Evolutionary conservation across 2,113 vertebrate species (phyloP), one percentile per base, ranked within the genome.

Genomic region (Tupaia chinensis): DNA sequence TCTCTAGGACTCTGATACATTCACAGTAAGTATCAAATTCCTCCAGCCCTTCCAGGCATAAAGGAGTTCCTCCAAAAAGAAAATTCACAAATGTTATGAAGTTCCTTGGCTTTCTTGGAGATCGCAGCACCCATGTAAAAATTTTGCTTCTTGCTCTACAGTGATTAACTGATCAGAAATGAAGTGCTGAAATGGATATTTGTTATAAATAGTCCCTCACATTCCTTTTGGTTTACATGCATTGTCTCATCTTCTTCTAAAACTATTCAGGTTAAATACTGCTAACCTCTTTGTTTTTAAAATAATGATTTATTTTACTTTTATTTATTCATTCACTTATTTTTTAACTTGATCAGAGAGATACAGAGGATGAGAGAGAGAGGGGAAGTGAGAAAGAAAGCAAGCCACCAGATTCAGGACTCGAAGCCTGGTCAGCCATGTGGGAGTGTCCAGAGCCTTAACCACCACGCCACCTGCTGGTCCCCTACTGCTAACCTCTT

Each of bases 111-210:
- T 56, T 3, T 6, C 12, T 91, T 68, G 56, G 73, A 65, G 5
- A 90, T 69, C 32, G 13, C 29, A 9, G 7, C 0, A 32, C 3
- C 0, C 25, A 2, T 11, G 32, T 20, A n/a, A 93, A 78, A 68
- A 54, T 29, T 19, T 61, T 1, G 68, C 58, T 74, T 85, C 12
- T 77, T 77, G 54, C 25, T 70, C 32, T 54, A 8, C 1, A 17
- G 29, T 13, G 17, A 85, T 90, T 63, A 22, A n/a, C 23, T 20
- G 56, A 70, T 60, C 27, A 81, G 32, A 97, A 77, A 93, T 20
- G 14, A 61, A 80, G 5, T 56, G 23, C 10, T 32, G 66, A 23
- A 77, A 90, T 2, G 5, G 23, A 10, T 0, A 29, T 25, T 56
- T n/a, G 7, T 60, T 9, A 77, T 25, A 66, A 32, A 68, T 3